These are phyloP conservation scores for Odobenus rosmarus DNA, from an alignment of 2,113 vertebrate species.

Conservation along the genomic window DNA sequence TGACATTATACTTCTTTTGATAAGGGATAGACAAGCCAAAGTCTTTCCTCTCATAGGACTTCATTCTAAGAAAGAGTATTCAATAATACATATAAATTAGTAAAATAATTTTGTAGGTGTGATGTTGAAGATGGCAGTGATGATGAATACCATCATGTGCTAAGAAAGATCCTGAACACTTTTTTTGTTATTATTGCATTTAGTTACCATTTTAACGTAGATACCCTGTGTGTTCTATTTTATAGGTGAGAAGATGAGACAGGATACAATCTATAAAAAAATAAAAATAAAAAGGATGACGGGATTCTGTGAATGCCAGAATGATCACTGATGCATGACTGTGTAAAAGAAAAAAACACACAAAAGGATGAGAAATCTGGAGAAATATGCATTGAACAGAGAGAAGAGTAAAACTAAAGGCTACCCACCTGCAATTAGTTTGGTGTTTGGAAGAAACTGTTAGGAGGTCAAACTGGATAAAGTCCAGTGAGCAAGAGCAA, in stretches of 20 bases:
- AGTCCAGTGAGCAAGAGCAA: neutral
- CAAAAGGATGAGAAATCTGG: neutral
- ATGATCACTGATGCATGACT: neutral
- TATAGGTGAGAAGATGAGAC: neutral
- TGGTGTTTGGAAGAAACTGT: neutral
- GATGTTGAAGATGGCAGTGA: neutral
- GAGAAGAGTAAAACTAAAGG: neutral
- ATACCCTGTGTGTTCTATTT: neutral
- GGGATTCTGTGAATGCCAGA: neutral
- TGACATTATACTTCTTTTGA: neutral
- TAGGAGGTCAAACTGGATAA: neutral
- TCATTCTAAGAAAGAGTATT: neutral
- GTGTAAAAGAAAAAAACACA: neutral
- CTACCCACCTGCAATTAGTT: fast-evolving
- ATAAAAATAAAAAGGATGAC: neutral
- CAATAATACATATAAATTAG: neutral
- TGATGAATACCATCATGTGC: neutral
- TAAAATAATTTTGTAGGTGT: neutral
- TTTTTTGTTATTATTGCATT: neutral
- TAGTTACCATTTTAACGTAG: neutral
- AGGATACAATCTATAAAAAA: neutral
- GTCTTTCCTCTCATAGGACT: neutral
- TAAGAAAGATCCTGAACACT: neutral
- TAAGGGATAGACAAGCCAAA: neutral
- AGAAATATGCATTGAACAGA: neutral